Base-by-base conservation (phyloP, 2,797 vertebrate genomes). In the Ispidina lecontei region DNA sequence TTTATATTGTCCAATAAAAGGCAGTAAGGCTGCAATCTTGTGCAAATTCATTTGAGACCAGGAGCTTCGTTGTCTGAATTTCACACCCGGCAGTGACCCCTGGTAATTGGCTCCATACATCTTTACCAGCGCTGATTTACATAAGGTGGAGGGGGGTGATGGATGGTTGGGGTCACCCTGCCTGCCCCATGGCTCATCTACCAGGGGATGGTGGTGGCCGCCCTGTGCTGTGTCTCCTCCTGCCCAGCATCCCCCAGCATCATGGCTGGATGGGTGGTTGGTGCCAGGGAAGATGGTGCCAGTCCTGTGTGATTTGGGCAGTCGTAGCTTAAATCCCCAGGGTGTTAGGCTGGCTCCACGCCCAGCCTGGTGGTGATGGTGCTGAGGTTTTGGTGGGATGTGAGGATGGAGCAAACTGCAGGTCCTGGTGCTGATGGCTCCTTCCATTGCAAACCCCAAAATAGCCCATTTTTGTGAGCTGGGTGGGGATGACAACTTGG, bases 91-190 rank as follows among this genome's bases (percentile, higher is more conserved):
- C 91, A 71, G 69, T 62, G 59, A 96, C 96, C 96, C 91, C 87
- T 5, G 93, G 87, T 97, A 97, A 97, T 97, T 97, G 95, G 96
- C 97, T 96, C 95, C 94, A 94, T 97, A 88, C 91, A 84, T 98
- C 97, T 97, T 93, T 84, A 94, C 97, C 87, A 43, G 59, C 69
- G 8, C 3, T 28, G 95, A 96, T 97, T 97, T 97, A 91, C 97
- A 94, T 96, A 85, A 10, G 9, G 76, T 1, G 6, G 59, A 65
- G 88, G 69, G 67, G 72, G 58, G 77, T 94, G 97, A 97, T 93
- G 86, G 96, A 96, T 96, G 94, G 90, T 83, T 1, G 6, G 72
- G 86, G 86, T 89, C 93, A 93, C 79, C 65, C 37, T 0, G 43
- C 58, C 90, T 74, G 93, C 82, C 95, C 95, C 20, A 4, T 4